These are phyloP conservation scores for Rhyacophila evoluta DNA, from an alignment of 2,888 invertebrate genomes.

Conservation along the genomic window DNA sequence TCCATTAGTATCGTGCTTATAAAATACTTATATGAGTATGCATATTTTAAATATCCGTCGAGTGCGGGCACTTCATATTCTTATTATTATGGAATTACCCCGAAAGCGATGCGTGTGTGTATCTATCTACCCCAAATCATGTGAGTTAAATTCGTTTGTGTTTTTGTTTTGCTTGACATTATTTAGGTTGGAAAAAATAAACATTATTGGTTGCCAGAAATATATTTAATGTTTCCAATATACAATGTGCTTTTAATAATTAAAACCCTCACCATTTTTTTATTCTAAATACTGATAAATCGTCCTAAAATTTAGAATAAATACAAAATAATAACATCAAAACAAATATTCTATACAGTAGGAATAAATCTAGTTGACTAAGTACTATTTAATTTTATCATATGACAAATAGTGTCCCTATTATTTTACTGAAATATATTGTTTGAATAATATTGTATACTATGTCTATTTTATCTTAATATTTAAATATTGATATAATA, in stretches of 20 bases:
- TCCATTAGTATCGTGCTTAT: no score
- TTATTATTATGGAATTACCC: no score
- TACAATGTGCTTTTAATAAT: slow-evolving; percentile 16
- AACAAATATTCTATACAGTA: slow-evolving; percentile 3
- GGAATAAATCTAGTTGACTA: not conserved
- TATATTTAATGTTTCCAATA: slow-evolving; percentile 34
- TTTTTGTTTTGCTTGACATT: no score
- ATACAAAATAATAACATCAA: not conserved
- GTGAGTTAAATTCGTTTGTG: no score
- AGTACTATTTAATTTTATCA: not conserved
- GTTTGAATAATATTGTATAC: not conserved
- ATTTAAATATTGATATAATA: not conserved
- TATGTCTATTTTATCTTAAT: not conserved
- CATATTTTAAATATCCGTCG: no score
- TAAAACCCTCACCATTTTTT: slow-evolving; percentile 23
- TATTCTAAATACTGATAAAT: slow-evolving; percentile 6
- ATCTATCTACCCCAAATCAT: no score
- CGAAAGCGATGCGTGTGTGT: no score
- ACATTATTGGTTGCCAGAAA: slow-evolving; percentile 7
- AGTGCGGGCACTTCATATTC: no score
- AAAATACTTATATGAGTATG: no score
- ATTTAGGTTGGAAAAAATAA: no score
- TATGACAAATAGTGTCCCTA: not conserved
- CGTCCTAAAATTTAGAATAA: not conserved
- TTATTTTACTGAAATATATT: not conserved